A percentile compares a stretch with the other conserved stretches of the same genome.
These are phyloP conservation scores for Exocentrus adspersus DNA, from an alignment of 2,888 invertebrate species.

Conservation along the genomic window DNA sequence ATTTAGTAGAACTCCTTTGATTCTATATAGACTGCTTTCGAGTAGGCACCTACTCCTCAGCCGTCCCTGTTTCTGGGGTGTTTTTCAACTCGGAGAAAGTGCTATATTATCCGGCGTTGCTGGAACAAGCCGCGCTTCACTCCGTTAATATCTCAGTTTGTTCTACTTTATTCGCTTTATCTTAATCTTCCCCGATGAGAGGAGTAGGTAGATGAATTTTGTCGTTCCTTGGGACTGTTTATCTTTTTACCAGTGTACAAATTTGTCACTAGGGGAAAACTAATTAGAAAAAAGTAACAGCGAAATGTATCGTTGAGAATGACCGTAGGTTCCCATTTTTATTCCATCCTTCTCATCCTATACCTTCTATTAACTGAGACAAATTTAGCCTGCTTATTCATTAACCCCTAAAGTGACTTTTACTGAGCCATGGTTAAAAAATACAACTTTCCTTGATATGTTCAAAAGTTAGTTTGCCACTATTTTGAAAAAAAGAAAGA, in stretches of 20 bases:
- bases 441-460: no score
- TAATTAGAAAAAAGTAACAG: no score
- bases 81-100: slow-evolving; percentile 37
- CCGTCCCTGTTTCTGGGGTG: slow-evolving; percentile 11
- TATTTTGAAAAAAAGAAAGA: no score
- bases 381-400: not conserved
- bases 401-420: not conserved
- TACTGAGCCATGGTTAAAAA: no score
- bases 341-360: no score
- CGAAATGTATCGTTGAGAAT: no score
- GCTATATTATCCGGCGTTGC: slow-evolving; percentile 60
- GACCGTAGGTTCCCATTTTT: no score
- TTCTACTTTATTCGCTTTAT: slow-evolving; percentile 61
- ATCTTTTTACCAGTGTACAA: not conserved
- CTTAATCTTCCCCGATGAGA: slow-evolving; percentile 53
- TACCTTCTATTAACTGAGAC: no score
- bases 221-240: slow-evolving; percentile 14
- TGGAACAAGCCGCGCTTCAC: slow-evolving; percentile 60
- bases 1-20: no score
- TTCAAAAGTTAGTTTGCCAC: no score
- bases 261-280: not conserved
- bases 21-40: no score
- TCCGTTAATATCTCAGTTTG: slow-evolving; percentile 63
- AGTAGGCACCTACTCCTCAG: no score
- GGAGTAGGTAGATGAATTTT: slow-evolving; percentile 44